These are phyloP conservation scores for Selenia dentaria DNA, from an alignment of 2,888 invertebrate genomes.

Conservation along the genomic window DNA sequence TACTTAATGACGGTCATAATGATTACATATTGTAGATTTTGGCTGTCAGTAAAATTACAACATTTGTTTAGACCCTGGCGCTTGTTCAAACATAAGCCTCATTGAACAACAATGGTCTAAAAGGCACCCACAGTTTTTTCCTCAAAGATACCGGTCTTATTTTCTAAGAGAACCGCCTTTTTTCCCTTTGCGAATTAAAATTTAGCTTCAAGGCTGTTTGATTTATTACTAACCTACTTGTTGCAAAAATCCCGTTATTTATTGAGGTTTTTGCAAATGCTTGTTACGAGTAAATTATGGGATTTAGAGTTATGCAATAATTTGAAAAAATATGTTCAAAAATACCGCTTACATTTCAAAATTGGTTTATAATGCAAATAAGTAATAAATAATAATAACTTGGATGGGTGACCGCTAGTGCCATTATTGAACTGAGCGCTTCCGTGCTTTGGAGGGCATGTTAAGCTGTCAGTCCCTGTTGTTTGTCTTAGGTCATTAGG, in stretches of 20 bases:
- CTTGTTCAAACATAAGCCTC: slow-evolving; percentile 35
- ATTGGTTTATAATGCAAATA: too few relatives aligned
- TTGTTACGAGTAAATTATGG: slow-evolving; percentile 23
- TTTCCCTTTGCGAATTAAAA: slow-evolving; percentile 28
- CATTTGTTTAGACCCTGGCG: slow-evolving; percentile 47
- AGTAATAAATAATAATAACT: too few relatives aligned
- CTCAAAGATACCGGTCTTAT: slow-evolving; percentile 22
- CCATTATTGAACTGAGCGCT: too few relatives aligned
- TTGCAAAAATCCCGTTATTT: slow-evolving; percentile 32
- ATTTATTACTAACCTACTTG: slow-evolving; percentile 24
- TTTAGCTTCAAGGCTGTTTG: slow-evolving; percentile 25
- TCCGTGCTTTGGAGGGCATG: too few relatives aligned
- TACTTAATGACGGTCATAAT: slow-evolving; percentile 72
- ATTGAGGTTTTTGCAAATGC: slow-evolving; percentile 19
- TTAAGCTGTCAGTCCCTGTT: too few relatives aligned
- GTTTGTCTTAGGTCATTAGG: too few relatives aligned
- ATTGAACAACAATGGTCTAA: slow-evolving; percentile 36
- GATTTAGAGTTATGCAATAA: slow-evolving; percentile 15
- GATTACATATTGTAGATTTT: slow-evolving; percentile 68
- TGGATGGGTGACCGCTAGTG: too few relatives aligned
- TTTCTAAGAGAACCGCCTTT: slow-evolving; percentile 20
- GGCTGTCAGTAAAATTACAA: slow-evolving; percentile 48
- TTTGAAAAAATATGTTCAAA: not conserved
- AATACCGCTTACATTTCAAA: too few relatives aligned
- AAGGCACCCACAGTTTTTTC: slow-evolving; percentile 21